Evolutionary conservation across 2,113 vertebrate species (phyloP), one percentile per base, ranked within the genome.

Genomic region (Salvelinus sp.): DNA sequence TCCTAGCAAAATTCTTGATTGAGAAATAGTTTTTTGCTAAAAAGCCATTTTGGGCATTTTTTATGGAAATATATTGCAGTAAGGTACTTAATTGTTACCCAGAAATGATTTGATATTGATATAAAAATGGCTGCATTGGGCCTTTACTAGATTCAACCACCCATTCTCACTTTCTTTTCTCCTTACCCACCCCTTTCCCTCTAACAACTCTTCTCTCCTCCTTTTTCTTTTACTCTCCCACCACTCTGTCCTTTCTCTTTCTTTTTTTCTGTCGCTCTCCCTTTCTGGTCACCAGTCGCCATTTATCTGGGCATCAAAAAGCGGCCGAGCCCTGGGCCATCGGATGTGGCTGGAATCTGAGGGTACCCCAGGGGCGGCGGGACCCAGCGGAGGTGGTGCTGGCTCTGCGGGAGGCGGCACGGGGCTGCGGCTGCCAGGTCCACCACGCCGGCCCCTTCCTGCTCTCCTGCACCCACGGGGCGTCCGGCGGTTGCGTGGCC

Each of bases 261-360:
- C 7, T 6, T 23, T 2, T 1, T 28, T 20, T 27, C 22, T 30
- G 33, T 10, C 22, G 13, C 9, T 44, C 38, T 44, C 38, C 38
- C 38, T 44, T 1, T 14, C 27, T n/a, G 20, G 0, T 0, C 74
- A 25, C 3, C 57, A 97, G 96, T 97, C 92, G 96, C 96, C 93
- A 97, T 97, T 90, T 97, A 97, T 94, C 95, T 97, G 94, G 96
- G 96, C 90, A 96, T 97, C 94, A 96, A 95, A 88, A 95, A 96
- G 94, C 91, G 93, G 71, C 93, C 92, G 87, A 94, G 93, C 86
- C 93, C 93, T 85, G 93, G 92, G 77, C 88, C 91, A 62, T 91
- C 92, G 89, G 93, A 93, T 86, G 90, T 92, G 93, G 96, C 95
- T 92, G 95, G 91, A 85, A 92, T 92, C 86, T 92, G 89, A 92